These are phyloP conservation scores for Lordiphosa andalusiaca DNA, from an alignment of 2,888 invertebrate species.

Conservation along the genomic window DNA sequence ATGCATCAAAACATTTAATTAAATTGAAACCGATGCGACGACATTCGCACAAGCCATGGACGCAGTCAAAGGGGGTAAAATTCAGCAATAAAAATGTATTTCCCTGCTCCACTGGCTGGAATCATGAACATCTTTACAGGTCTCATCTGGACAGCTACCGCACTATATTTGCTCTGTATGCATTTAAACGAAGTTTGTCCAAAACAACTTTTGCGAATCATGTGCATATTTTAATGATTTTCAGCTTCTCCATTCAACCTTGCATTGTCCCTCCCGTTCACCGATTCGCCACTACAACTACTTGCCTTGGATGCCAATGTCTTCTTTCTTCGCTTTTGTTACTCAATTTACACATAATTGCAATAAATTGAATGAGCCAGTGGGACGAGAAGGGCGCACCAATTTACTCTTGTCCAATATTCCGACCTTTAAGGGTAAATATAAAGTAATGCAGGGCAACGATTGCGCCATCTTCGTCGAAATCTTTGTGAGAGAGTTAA, in stretches of 20 bases:
- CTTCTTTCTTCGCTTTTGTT: constrained; percentile 61
- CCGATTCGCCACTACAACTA: too few species aligned
- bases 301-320: background rate
- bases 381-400: constrained; percentile 8
- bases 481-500: constrained; percentile 5
- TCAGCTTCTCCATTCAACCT: constrained; percentile 17
- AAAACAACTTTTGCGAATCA: constrained; percentile 54
- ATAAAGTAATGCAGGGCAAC: constrained; percentile 16
- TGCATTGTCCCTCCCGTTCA: constrained; percentile 11
- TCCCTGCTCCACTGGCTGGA: too few species aligned
- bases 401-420: constrained; percentile 21
- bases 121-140: constrained; percentile 22
- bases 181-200: constrained; percentile 59
- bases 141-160: constrained; percentile 29
- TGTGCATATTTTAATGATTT: constrained; percentile 63
- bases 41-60: constrained; percentile 18
- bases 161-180: constrained; percentile 38
- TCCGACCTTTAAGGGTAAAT: constrained; percentile 7
- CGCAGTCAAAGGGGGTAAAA: background rate
- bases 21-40: constrained; percentile 59
- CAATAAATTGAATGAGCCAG: constrained; percentile 61
- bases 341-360: constrained; percentile 73
- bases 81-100: background rate
- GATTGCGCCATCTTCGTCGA: constrained; percentile 1
- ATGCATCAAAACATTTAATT: constrained; percentile 75